Conservation (phyloP, 2,888 invertebrate species). For the Leptopilina drosophilae region DNA sequence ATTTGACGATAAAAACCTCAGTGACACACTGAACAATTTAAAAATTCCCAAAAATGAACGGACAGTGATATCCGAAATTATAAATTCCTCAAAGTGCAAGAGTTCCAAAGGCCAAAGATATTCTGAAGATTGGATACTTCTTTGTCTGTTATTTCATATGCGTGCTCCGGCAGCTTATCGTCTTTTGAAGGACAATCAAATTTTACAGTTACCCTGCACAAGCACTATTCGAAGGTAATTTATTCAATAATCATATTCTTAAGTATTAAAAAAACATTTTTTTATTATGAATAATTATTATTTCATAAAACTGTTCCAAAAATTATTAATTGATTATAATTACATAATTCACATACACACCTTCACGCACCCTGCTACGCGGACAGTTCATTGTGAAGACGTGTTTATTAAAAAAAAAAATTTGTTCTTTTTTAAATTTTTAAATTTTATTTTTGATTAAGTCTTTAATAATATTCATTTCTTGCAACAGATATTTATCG, state of each 20-base stretch:
- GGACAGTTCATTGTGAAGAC: too few relatives aligned
- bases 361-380: too few relatives aligned
- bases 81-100: conserved; percentile 12
- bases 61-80: conserved; percentile 27
- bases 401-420: too few relatives aligned
- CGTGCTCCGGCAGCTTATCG: conserved; percentile 37
- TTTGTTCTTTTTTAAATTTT: too few relatives aligned
- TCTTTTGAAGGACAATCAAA: neutral
- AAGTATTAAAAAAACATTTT: neutral
- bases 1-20: neutral
- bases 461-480: neutral
- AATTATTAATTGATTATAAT: too few relatives aligned
- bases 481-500: conserved; percentile 42
- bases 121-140: conserved; percentile 25
- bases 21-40: neutral
- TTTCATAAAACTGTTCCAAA: too few relatives aligned
- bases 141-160: conserved; percentile 41
- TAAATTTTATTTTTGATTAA: neutral
- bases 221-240: conserved; percentile 37
- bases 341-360: too few relatives aligned
- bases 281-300: too few relatives aligned
- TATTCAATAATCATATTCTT: neutral
- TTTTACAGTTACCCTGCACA: conserved; percentile 23
- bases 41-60: conserved; percentile 9
- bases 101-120: conserved; percentile 22